These are phyloP conservation scores for Himalopsyche kuldschensis DNA, from an alignment of 2,888 invertebrate species.

Conservation along the genomic window DNA sequence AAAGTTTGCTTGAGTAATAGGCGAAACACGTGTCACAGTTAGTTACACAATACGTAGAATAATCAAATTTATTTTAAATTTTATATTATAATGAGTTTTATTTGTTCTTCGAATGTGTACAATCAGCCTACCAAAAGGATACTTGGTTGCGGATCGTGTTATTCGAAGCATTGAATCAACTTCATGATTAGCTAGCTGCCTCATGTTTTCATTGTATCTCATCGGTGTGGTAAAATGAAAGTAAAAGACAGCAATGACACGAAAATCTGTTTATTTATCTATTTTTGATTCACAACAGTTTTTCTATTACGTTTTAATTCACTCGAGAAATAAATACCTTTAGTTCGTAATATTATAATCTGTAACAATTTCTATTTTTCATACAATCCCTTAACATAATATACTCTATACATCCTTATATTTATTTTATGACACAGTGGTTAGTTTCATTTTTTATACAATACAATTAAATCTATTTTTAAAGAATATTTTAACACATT, in stretches of 20 bases:
- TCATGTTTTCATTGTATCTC: too few relatives aligned
- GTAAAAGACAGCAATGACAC: not conserved
- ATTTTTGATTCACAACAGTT: not conserved
- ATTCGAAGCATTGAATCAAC: too few relatives aligned
- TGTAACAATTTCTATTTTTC: not conserved
- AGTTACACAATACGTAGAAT: too few relatives aligned
- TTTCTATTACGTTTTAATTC: not conserved
- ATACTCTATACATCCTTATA: not conserved
- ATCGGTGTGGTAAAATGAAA: not conserved
- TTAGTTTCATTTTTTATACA: not conserved
- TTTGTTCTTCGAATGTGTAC: too few relatives aligned
- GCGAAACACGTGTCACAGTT: too few relatives aligned
- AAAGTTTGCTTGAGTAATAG: too few relatives aligned
- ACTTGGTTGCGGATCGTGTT: too few relatives aligned
- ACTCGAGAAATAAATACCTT: not conserved
- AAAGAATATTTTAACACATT: not conserved
- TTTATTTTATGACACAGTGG: not conserved
- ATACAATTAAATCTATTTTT: not conserved
- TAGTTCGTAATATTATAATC: not conserved
- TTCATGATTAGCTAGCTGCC: too few relatives aligned
- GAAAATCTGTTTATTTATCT: not conserved
- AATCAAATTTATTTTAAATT: too few relatives aligned
- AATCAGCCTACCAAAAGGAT: too few relatives aligned
- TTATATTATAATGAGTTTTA: too few relatives aligned
- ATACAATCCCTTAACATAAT: not conserved